These are phyloP conservation scores for Lasioglossum marginatum DNA, from an alignment of 2,888 invertebrate species.

Conservation along the genomic window DNA sequence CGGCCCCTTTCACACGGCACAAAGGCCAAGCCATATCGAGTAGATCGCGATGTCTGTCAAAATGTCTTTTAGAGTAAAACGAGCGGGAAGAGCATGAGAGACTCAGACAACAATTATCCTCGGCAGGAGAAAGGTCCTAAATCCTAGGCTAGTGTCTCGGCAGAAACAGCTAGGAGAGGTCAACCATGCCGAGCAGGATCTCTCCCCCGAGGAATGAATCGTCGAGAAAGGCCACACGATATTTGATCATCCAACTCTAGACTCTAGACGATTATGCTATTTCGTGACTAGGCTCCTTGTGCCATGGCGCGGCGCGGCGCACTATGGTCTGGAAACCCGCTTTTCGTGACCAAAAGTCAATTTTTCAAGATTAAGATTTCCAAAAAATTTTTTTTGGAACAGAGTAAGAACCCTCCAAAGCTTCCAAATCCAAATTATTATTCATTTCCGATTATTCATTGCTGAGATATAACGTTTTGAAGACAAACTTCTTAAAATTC, in stretches of 20 bases:
- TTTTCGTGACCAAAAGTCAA: too few species aligned
- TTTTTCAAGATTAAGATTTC: too few species aligned
- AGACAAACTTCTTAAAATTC: too few species aligned
- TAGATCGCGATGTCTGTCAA: slow-evolving; percentile 55
- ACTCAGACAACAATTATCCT: slow-evolving; percentile 58
- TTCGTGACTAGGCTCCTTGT: background rate
- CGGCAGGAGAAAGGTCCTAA: slow-evolving; percentile 62
- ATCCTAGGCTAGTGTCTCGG: slow-evolving; percentile 35
- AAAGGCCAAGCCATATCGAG: slow-evolving; percentile 45
- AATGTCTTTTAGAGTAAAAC: slow-evolving; percentile 40
- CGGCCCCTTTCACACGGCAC: slow-evolving; percentile 51
- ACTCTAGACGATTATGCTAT: slow-evolving; percentile 6
- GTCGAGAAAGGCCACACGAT: slow-evolving; percentile 52
- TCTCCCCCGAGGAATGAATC: slow-evolving; percentile 41
- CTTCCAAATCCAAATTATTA: too few species aligned
- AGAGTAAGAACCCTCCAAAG: too few species aligned
- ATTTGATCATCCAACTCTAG: slow-evolving; percentile 2
- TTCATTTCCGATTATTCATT: too few species aligned
- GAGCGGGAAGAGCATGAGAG: slow-evolving; percentile 10
- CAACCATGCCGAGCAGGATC: slow-evolving; percentile 53
- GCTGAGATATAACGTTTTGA: too few species aligned
- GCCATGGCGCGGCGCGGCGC: too few species aligned
- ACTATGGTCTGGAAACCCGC: too few species aligned
- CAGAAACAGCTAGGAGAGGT: slow-evolving; percentile 53
- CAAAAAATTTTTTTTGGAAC: too few species aligned